Conservation (phyloP, 2,888 invertebrate species). For the Caenorhabditis becei region DNA sequence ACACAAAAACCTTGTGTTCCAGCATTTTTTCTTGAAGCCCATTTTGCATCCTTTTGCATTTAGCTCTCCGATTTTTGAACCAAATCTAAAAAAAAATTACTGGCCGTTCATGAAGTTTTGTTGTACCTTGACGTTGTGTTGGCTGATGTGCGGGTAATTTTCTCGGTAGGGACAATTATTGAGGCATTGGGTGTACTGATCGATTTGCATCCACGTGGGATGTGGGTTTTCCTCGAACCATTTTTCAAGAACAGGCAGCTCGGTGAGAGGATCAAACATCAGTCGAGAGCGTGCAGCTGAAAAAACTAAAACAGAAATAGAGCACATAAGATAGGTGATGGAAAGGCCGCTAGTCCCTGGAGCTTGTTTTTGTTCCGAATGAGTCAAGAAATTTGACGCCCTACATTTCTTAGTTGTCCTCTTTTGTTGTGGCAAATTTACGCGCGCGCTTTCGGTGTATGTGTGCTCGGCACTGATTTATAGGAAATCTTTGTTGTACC, state of each 20-base stretch:
- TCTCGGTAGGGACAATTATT: conserved; percentile 95
- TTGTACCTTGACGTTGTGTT: conserved; percentile 92
- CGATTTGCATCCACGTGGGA: conserved; percentile 96
- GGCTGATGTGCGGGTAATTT: conserved; percentile 98
- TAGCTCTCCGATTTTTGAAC: conserved; percentile 94
- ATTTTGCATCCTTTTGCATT: conserved; percentile 90
- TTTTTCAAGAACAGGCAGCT: conserved; percentile 86
- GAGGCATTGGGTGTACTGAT: conserved; percentile 97
- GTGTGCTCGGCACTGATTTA: conserved; percentile 46
- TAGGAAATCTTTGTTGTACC: conserved; percentile 41
- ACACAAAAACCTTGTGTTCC: conserved; percentile 51
- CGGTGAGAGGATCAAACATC: conserved; percentile 98
- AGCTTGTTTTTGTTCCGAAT: neutral
- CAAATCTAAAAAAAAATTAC: conserved; percentile 86
- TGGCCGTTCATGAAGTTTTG: neutral
- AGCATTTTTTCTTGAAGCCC: conserved; percentile 58
- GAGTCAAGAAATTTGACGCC: conserved; percentile 31
- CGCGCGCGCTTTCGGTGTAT: conserved; percentile 7
- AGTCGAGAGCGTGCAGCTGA: conserved; percentile 89
- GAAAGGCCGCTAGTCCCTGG: neutral
- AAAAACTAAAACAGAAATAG: conserved; percentile 48
- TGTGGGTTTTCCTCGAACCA: conserved; percentile 99
- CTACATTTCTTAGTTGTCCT: conserved; percentile 10
- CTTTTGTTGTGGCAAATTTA: conserved; percentile 30
- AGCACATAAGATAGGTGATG: no score